These are phyloP conservation scores for Phrynocephalus guinanensis DNA, from an alignment of 2,797 vertebrate species.

Conservation along the genomic window DNA sequence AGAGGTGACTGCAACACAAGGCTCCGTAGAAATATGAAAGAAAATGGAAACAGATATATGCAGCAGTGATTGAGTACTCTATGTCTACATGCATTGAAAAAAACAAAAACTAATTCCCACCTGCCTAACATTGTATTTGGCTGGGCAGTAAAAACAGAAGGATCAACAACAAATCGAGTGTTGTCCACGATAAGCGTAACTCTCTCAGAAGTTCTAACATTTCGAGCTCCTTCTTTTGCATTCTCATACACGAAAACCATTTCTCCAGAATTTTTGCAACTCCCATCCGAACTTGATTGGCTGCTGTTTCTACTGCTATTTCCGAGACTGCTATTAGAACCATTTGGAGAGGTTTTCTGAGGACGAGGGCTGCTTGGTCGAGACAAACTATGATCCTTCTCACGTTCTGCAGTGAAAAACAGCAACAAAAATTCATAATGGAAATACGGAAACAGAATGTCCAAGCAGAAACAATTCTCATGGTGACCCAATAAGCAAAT, in stretches of 20 bases:
- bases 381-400: constrained; percentile 91
- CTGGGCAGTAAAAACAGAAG: constrained; percentile 96
- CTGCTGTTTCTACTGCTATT: constrained; percentile 94
- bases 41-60: not conserved
- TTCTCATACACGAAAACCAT: constrained; percentile 98
- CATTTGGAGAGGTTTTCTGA: constrained; percentile 91
- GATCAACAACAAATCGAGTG: constrained; percentile 98
- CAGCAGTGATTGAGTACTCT: constrained; percentile 11
- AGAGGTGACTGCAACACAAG: not conserved
- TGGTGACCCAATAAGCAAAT: not conserved
- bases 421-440: constrained; percentile 24
- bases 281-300: constrained; percentile 92
- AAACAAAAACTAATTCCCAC: constrained; percentile 75
- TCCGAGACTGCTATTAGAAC: constrained; percentile 88
- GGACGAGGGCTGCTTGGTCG: constrained; percentile 94
- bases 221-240: constrained; percentile 90
- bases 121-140: constrained; percentile 99
- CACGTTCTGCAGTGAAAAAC: constrained; percentile 81
- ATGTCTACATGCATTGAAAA: fast-evolving
- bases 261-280: constrained; percentile 90
- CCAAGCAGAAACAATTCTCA: not conserved
- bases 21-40: not conserved
- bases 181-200: constrained; percentile 98
- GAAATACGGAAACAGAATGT: not conserved
- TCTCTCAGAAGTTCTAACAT: constrained; percentile 88